Percentiles rank a stretch among this genome's conserved stretches.
Evolutionary conservation across 2,888 invertebrate genomes (phyloP).

Genomic region (Nemurella pictetii): DNA sequence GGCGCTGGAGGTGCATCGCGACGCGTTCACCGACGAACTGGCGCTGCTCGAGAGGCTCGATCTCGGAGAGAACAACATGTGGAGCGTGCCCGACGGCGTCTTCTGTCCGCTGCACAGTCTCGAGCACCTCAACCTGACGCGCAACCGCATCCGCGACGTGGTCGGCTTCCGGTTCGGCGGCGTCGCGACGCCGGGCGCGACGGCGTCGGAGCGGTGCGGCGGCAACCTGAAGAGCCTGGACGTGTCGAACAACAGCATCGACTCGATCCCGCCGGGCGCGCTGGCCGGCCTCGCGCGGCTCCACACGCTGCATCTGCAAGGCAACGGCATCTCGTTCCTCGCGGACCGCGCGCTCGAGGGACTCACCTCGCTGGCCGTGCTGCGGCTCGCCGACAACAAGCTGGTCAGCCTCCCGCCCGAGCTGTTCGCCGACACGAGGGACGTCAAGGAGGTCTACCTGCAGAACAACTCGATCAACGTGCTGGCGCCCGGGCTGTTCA

Average conservation of each 20-base stretch:
- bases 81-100: conserved; percentile 75
- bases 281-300: conserved; percentile 71
- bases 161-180: conserved; percentile 69
- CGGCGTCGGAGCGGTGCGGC: conserved; percentile 68
- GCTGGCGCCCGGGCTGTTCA: conserved; percentile 77
- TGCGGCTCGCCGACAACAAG: conserved; percentile 80
- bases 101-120: conserved; percentile 75
- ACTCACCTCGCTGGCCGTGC: conserved; percentile 68
- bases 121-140: conserved; percentile 76
- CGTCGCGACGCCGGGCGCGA: conserved; percentile 52
- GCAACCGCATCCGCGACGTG: conserved; percentile 76
- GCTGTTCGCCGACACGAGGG: conserved; percentile 75
- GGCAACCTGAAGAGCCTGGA: conserved; percentile 71
- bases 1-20: conserved; percentile 73
- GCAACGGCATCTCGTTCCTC: conserved; percentile 73
- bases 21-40: conserved; percentile 74
- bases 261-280: conserved; percentile 70
- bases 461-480: conserved; percentile 82
- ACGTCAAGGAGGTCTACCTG: conserved; percentile 77
- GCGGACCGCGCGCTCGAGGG: conserved; percentile 80
- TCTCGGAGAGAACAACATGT: conserved; percentile 79
- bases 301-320: conserved; percentile 73
- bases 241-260: conserved; percentile 77
- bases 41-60: conserved; percentile 73
- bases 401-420: conserved; percentile 80